Base-by-base conservation (phyloP, 2,797 vertebrate species). In the Tragopan temminckii region DNA sequence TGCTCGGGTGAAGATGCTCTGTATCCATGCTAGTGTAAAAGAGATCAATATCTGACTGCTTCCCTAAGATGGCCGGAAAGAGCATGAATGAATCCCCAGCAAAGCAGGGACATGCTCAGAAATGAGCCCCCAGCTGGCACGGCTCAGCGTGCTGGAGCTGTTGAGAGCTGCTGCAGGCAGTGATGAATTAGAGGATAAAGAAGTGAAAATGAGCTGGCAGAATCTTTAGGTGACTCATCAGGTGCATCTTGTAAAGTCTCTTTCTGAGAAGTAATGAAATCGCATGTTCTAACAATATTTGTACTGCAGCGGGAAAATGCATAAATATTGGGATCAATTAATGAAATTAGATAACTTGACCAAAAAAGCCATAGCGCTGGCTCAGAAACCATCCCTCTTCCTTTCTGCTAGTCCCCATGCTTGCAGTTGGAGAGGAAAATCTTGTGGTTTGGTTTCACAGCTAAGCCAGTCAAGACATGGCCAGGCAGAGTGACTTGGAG, bases 261-360 rank as follows among this genome's bases (percentile, higher is more conserved):
- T 94, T 84, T 75, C 27, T 35, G 94, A 95, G 96, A 94, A 96
- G 96, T 94, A 91, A 94, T 93, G 85, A 91, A 95, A 96, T 89
- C 71, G 14, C 93, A 13, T 87, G 90, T 94, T 95, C 96, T 94
- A 90, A 96, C 94, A 96, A 94, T 95, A 95, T 96, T 96, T 96
- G 94, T 83, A 80, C 90, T 96, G 95, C 95, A 69, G 91, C 78
- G 15, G 93, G 83, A 70, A 96, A 93, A 94, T 35, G 90, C 95
- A 85, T 95, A 96, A 96, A 94, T 95, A 96, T 95, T 96, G 95
- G 95, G 93, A 94, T 96, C 91, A 95, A 93, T 95, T 95, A 96
- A 94, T 95, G 93, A 91, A 96, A 95, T 96, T 88, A 91, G 91
- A 94, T 74, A 62, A 90, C 93, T 95, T 94, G 96, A 96, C 95